Evolutionary conservation across 1,140 invertebrate genomes (phyloP), one percentile per base, ranked within the genome.

Genomic region (Ridgeia piscesae): DNA sequence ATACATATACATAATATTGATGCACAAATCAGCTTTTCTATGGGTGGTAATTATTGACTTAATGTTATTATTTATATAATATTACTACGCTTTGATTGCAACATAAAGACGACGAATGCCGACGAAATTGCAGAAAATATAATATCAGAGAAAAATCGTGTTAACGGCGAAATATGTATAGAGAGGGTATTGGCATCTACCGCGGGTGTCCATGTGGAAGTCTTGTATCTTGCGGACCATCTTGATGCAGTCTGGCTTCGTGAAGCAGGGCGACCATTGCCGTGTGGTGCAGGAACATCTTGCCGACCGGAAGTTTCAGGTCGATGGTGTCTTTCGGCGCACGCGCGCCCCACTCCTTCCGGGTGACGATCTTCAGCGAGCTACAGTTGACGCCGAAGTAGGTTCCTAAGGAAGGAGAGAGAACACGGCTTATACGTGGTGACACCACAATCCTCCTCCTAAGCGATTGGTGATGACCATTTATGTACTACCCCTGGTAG

Each of bases 241-340:
- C 8, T 35, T 27, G 0, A 88, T 92, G 90, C 95, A 95, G 1
- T 50, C 90, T 0, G 34, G 34, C 35, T 93, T 48, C 35, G 91
- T 93, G 34, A 34, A 92, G 92, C 94, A 95, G 0, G 91, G 89
- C 11, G 50, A n/a, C 48, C 0, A 92, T 93, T 1, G 89, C 94
- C n/a, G 94, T 95, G 91, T 95, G 95, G 92, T 95, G 95, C 27
- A 95, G 94, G 92, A 98, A 97, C 6, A 98, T 97, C 93, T 97
- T 97, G 0, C 97, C 96, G 1, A 98, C 97, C 0, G 98, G 97
- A 21, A 89, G 34, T 93, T 33, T 77, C 17, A 94, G 34, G 8
- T 89, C 17, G n/a, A 33, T 33, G 31, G 89, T 58, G n/a, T 27
- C 34, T 33, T 88, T 93, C n/a, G 94, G 93, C 31, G 48, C 90